Evolutionary conservation across 1,140 invertebrate genomes (phyloP), one percentile per base, ranked within the genome.

Genomic region (Drosophila equinoxialis): DNA sequence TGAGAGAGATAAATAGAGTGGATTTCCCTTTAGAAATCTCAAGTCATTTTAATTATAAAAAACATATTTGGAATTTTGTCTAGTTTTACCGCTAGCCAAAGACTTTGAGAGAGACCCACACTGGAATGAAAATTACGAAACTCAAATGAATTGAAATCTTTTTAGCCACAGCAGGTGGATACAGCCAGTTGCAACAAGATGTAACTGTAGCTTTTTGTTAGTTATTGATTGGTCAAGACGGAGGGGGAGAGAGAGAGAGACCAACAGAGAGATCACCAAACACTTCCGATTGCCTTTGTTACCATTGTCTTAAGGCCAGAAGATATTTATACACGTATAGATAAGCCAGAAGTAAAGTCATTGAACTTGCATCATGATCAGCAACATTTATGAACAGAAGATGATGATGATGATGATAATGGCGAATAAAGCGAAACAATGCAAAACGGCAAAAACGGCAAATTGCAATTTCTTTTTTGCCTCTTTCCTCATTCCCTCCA

Each of bases 11-110:
- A 23, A 20, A 4, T 1, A 17, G 5, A 6, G 2, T 51, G 17
- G 17, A 51, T 51, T 51, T 51, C 45, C 45, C 45, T 51, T 51
- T 51, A 51, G 17, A 51, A 51, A 51, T 51, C 17, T 51, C 45
- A 11, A 20, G 45, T 51, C 17, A 51, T 10, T 51, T 23, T 51
- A 51, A 51, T 23, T 51, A 23, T 51, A 51, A 48, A 48, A 20
- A 20, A 48, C 7, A 48, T 7, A 4, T 51, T 51, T 51, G 45
- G 45, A 76, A 59, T 59, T 48, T 64, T 70, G 73, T 42, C 48
- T 76, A 76, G 23, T 30, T 77, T 69, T 77, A 77, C 74, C 74
- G 74, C 74, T 77, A 60, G 60, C 42, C 14, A 51, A 51, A 51
- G 17, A 51, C 1, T 23, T 51, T 20, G 14, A 48, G 17, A 3